These are phyloP conservation scores for Scomberomorus guttatus DNA, from an alignment of 2,797 vertebrate species.

Conservation along the genomic window DNA sequence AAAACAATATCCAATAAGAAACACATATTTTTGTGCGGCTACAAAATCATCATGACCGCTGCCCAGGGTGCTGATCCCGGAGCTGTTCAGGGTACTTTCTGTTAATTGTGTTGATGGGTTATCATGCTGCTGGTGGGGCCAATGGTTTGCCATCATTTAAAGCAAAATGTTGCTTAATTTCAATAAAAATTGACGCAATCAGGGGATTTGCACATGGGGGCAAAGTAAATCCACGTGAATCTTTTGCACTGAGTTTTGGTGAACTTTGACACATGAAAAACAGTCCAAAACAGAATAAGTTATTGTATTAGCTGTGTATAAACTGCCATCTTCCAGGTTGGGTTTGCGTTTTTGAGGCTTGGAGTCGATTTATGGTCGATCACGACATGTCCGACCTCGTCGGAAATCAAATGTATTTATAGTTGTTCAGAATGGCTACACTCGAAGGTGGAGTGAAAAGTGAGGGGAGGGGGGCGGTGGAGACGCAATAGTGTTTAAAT, in stretches of 20 bases:
- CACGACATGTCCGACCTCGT: no score
- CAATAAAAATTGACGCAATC: not conserved
- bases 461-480: no score
- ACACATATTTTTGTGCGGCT: not conserved
- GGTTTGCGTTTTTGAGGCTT: no score
- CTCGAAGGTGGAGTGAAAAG: no score
- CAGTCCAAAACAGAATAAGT: no score
- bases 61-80: conserved; percentile 8
- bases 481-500: no score
- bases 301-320: no score
- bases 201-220: not conserved
- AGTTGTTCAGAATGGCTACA: no score
- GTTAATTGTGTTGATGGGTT: not conserved
- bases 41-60: not conserved
- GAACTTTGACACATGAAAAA: not conserved
- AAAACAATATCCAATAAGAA: not conserved
- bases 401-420: no score
- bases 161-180: not conserved
- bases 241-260: no score
- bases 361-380: no score
- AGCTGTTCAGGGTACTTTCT: not conserved
- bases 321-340: no score
- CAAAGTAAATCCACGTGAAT: not conserved
- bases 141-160: not conserved
- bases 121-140: not conserved